Percentiles rank a stretch among this genome's conserved stretches.
These are phyloP conservation scores for Panorpa germanica DNA, from an alignment of 2,888 invertebrate genomes.

Conservation along the genomic window DNA sequence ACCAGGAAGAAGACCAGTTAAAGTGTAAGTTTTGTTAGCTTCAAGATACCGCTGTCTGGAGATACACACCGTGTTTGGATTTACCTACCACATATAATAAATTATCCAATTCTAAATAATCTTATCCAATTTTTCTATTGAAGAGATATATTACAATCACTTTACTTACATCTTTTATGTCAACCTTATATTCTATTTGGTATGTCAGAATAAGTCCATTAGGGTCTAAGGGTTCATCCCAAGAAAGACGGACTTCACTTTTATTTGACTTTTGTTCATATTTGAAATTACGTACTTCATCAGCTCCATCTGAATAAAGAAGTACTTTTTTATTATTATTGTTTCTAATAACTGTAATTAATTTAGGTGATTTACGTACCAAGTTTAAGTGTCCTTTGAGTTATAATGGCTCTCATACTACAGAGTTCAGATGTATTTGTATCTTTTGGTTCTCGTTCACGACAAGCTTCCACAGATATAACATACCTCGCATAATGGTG, in stretches of 20 bases:
- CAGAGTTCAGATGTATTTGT: constrained; percentile 28
- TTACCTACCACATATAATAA: constrained; percentile 29
- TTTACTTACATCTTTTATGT: constrained; percentile 39
- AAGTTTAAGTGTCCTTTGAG: constrained; percentile 27
- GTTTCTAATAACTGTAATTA: constrained; percentile 6
- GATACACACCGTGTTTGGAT: constrained; percentile 42
- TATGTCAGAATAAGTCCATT: constrained; percentile 82
- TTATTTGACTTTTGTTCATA: constrained; percentile 19
- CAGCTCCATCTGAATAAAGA: constrained; percentile 38
- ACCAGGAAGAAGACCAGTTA: constrained; percentile 46
- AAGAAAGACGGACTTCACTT: constrained; percentile 45
- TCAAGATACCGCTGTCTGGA: constrained; percentile 37
- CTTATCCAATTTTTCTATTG: too few relatives aligned
- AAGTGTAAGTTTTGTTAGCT: constrained; percentile 26
- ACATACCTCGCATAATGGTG: constrained; percentile 64
- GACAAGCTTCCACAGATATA: constrained; percentile 58
- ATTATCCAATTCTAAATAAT: too few relatives aligned
- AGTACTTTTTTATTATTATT: constrained; percentile 9
- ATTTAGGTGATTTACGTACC: constrained; percentile 17
- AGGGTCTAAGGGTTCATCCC: constrained; percentile 66
- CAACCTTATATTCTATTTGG: constrained; percentile 53
- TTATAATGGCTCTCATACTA: constrained; percentile 27
- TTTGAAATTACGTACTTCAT: constrained; percentile 34
- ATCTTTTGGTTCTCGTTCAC: constrained; percentile 31
- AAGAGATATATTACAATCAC: too few relatives aligned